Conservation (phyloP, 1,140 invertebrate genomes). For the Sminthurinus signatus region DNA sequence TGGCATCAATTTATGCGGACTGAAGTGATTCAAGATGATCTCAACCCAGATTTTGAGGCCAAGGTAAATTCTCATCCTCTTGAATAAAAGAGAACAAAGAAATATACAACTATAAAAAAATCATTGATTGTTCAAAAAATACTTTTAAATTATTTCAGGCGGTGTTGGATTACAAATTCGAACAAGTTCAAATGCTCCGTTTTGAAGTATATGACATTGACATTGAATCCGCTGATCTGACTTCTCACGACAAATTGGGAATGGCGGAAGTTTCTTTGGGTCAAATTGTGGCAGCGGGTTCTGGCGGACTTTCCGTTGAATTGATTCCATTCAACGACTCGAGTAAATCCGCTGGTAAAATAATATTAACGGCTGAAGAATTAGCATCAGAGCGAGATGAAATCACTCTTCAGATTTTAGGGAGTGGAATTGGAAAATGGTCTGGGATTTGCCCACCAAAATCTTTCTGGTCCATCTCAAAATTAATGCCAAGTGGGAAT, state of each 20-base stretch:
- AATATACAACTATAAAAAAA: neutral
- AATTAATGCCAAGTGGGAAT: constrained; percentile 29
- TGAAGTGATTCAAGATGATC: constrained; percentile 54
- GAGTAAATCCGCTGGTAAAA: constrained; percentile 18
- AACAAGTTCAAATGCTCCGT: constrained; percentile 51
- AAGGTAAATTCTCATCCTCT: constrained; percentile 44
- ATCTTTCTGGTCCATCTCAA: constrained; percentile 48
- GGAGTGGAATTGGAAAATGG: neutral
- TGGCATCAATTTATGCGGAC: constrained; percentile 56
- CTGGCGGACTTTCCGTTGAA: constrained; percentile 18
- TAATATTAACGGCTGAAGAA: constrained; percentile 36
- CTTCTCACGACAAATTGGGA: constrained; percentile 55
- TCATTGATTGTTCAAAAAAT: too few species aligned
- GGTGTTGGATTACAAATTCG: constrained; percentile 46
- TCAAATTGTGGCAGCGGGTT: constrained; percentile 48
- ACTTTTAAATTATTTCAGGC: constrained; percentile 17
- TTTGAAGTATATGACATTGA: constrained; percentile 56
- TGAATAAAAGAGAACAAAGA: constrained; percentile 45
- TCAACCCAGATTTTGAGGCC: constrained; percentile 56
- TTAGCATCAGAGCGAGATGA: constrained; percentile 35
- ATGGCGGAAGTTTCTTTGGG: constrained; percentile 51
- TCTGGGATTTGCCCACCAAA: constrained; percentile 11
- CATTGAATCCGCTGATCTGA: constrained; percentile 48
- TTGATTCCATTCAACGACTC: neutral
- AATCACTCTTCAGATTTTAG: constrained; percentile 43